Evolutionary conservation across 2,113 vertebrate species (phyloP), one percentile per base, ranked within the genome.

Genomic region (Nycticorax nycticorax): DNA sequence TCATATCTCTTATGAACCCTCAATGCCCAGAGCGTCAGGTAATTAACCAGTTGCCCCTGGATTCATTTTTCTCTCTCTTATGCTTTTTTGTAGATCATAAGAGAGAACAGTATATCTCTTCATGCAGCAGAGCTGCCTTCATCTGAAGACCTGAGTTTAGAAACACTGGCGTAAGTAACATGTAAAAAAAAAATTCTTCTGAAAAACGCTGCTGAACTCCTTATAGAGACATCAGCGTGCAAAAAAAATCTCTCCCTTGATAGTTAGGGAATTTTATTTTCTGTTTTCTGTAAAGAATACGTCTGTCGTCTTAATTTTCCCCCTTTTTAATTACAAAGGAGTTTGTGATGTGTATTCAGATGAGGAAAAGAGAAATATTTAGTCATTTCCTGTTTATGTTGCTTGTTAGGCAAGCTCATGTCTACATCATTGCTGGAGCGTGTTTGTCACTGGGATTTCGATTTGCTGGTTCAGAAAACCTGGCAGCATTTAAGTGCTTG

Each of bases 371-470:
- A 67, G 53, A 74, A 84, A 26, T 22, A 22, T 59, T 43, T 27
- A 78, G 55, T 93, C 32, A 83, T 67, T 89, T 96, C 89, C 89
- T 91, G 50, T 92, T 94, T 66, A 1, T 87, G 43, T 96, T 96
- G 48, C 33, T 96, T 96, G 97, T 63, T 92, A 99, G 99, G 88
- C 99, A 99, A 98, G 99, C 99, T 57, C 99, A 99, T 17, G 99
- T 99, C 95, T 99, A 99, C 98, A 99, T 99, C 56, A 99, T 99
- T 6, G 99, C 99, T 14, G 99, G 99, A 67, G 99, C 99, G 1
- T 99, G 99, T 73, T 97, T 99, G 97, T 99, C 99, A 11, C 97
- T 99, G 95, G 99, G 99, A 41, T 99, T 99, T 94, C 98, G 99
- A 90, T 99, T 99, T 94, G 99, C 99, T 10, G 99, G 99, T 27